Evolutionary conservation across 2,797 vertebrate genomes (phyloP), one percentile per base, ranked within the genome.

Genomic region (Eupleurogrammus muticus): DNA sequence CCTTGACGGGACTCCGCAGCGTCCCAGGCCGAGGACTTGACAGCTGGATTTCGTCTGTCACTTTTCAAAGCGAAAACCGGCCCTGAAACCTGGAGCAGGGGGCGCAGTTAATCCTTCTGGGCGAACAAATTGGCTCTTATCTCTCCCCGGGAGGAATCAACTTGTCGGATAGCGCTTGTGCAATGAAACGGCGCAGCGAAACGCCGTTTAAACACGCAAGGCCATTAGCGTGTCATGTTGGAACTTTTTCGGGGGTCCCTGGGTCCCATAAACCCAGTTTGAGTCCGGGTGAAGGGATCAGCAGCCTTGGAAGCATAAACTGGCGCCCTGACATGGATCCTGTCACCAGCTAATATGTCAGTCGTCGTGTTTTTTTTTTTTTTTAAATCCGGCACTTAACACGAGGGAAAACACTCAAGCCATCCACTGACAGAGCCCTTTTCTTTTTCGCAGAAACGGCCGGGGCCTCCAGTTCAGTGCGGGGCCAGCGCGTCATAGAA

Each of bases 291-390:
- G 6, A 17, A 6, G 70, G 66, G 81, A 82, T 88, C 85, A 65
- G 78, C 70, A 62, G 66, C 61, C 51, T 57, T 79, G 81, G 74
- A 75, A 57, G 70, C 38, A 64, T 61, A 79, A 87, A 84, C 52
- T 9, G 51, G 58, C 19, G 12, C 57, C 68, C 61, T 3, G 14
- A 87, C 87, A 86, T 83, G 77, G 82, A 63, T 77, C 77, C 82
- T 88, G 88, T 91, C 89, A 89, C 81, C 79, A 85, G 87, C 87
- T 89, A 81, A 85, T 87, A 86, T 76, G 86, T 90, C 88, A 83
- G 70, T 60, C 38, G 20, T 71, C 57, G 2, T 42, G 68, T 54
- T 73, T 68, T 66, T 54, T 66, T 40, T 50, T 20, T 48, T 48
- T 72, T 75, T 55, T 72, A 55, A 73, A 84, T 76, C 61, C 19